Base-by-base conservation (phyloP, 35 echinoderm and acorn worm genomes). In the Patiria miniata region DNA sequence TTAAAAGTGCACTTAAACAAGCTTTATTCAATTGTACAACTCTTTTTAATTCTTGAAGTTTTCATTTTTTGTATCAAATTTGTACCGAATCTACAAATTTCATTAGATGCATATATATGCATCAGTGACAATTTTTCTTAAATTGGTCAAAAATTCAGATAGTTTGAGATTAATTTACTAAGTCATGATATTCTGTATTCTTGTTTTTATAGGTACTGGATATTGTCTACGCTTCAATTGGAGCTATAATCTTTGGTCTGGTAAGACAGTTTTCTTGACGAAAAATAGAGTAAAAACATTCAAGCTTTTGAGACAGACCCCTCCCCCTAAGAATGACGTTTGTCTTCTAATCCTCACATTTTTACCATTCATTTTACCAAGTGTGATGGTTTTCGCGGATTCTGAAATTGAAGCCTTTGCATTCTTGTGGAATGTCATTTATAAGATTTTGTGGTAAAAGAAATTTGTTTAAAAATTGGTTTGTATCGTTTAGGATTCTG, bases 151-250 rank as follows among this genome's bases (percentile, higher is more conserved):
- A n/a, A n/a, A n/a, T n/a, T n/a, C n/a, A n/a, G n/a, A n/a, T n/a
- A n/a, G n/a, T n/a, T 47, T 47, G 42, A 47, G 12, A 12, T 47
- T 47, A 47, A 47, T 47, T 47, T 12, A 6, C 42, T 47, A 47
- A 4, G 4, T 47, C 42, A 47, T 12, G 12, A 6, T 47, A 47
- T 60, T 19, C 28, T 60, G 52, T 5, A 4, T 5, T 83, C 16
- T 78, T 9, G 39, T 85, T 57, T 36, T 77, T 52, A 8, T 58
- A 96, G 94, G 59, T 96, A 23, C 86, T 96, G 61, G 86, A 96
- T 77, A 90, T 85, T 1, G 86, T 96, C 2, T 96, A 96, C 40
- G 80, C 85, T 32, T 37, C 81, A 9, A n/a, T 92, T 36, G 94
- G 94, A 6, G 94, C 90, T 21, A 54, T 68, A 7, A 18, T 96